Conservation (phyloP, 2,113 vertebrate species). For the Entomyzon cyanotis region DNA sequence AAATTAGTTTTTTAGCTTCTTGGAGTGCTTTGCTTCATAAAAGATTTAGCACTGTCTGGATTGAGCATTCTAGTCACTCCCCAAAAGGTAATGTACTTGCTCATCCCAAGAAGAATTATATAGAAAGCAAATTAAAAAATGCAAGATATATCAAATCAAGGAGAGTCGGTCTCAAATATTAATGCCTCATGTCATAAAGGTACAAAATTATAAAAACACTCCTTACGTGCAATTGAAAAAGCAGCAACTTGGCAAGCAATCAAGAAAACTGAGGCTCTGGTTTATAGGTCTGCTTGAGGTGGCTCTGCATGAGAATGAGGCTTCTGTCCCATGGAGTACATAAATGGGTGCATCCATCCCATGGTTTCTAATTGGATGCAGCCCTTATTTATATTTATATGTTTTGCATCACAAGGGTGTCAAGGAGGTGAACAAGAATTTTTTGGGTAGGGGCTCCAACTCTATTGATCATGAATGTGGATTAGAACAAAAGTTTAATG, state of each 20-base stretch:
- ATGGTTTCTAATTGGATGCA: neutral
- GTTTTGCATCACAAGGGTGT: neutral
- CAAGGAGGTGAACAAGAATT: neutral
- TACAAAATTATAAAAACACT: neutral
- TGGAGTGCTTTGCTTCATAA: slow-evolving; percentile 8
- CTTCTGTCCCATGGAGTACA: neutral
- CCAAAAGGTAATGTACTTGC: neutral
- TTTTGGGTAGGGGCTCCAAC: rapidly evolving
- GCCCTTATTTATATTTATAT: neutral
- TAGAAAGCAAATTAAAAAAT: slow-evolving; percentile 24
- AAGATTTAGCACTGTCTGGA: neutral
- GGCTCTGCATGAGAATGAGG: neutral
- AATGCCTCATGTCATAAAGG: neutral
- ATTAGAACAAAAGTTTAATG: neutral
- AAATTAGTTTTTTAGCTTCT: slow-evolving; percentile 43
- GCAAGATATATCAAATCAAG: slow-evolving; percentile 2
- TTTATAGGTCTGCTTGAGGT: neutral
- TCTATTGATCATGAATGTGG: neutral
- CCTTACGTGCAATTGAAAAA: neutral
- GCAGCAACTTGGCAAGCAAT: neutral
- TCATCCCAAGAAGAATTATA: neutral
- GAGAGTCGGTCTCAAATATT: neutral
- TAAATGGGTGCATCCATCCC: neutral
- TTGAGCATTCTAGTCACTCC: neutral
- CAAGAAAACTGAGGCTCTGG: neutral